phyloP scores from a whole-genome alignment of 2,888 invertebrate species.

The Caenorhabditis afra region DNA sequence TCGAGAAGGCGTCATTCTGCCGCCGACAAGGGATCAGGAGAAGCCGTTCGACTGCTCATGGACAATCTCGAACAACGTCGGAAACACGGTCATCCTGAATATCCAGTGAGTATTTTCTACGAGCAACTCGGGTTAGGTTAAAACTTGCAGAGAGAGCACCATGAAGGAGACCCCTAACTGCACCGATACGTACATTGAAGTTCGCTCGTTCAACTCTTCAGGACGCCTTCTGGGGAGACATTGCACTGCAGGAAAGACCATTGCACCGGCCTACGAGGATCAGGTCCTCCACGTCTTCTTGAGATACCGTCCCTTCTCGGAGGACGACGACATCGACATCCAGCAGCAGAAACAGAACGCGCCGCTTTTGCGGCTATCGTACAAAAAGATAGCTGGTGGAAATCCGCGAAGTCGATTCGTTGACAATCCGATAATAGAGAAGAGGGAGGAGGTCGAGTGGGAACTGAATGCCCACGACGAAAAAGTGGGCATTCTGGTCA shows the following conservation, averaged over 20 bases:
- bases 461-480: slow-evolving; percentile 16
- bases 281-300: slow-evolving; percentile 59
- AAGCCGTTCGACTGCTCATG: slow-evolving; percentile 51
- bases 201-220: slow-evolving; percentile 68
- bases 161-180: slow-evolving; percentile 55
- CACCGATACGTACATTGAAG: slow-evolving; percentile 74
- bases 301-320: slow-evolving; percentile 54
- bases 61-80: slow-evolving; percentile 42
- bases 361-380: slow-evolving; percentile 23
- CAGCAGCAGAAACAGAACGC: slow-evolving; percentile 6
- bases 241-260: slow-evolving; percentile 46
- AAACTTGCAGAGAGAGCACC: not conserved
- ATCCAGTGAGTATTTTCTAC: slow-evolving; percentile 39
- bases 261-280: not conserved
- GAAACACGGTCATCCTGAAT: slow-evolving; percentile 27
- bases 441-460: slow-evolving; percentile 10
- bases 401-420: slow-evolving; percentile 14
- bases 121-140: not conserved
- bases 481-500: slow-evolving; percentile 44
- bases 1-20: slow-evolving; percentile 29
- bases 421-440: slow-evolving; percentile 32
- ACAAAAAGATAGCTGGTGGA: slow-evolving; percentile 37
- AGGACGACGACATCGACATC: slow-evolving; percentile 23
- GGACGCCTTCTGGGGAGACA: slow-evolving; percentile 68
- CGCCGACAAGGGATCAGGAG: slow-evolving; percentile 17